Conservation (phyloP, 2,113 vertebrate genomes). For the Pao palembangensis region DNA sequence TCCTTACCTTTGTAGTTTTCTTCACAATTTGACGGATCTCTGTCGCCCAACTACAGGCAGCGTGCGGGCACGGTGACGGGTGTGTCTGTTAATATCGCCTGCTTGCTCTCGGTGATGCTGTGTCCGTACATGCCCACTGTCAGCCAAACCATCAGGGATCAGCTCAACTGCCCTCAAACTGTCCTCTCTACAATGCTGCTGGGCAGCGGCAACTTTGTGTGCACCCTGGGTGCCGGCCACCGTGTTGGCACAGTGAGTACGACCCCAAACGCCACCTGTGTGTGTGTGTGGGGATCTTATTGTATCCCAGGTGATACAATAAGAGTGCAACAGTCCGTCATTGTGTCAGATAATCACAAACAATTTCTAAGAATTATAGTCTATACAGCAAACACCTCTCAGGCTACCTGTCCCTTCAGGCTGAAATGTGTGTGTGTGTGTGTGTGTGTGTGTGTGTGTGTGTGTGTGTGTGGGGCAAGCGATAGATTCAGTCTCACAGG, state of each 20-base stretch:
- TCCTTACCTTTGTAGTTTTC: background rate
- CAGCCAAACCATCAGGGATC: constrained; percentile 82
- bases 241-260: constrained; percentile 82
- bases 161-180: constrained; percentile 75
- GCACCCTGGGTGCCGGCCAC: constrained; percentile 81
- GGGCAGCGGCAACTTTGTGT: constrained; percentile 72
- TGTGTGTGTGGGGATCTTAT: too few species aligned
- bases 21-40: too few species aligned
- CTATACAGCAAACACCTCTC: constrained; percentile 51
- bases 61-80: constrained; percentile 88
- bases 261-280: constrained; percentile 5
- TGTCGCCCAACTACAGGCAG: constrained; percentile 69
- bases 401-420: constrained; percentile 62
- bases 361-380: constrained; percentile 30
- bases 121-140: constrained; percentile 88
- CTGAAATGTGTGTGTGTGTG: constrained; percentile 21
- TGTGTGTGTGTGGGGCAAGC: background rate
- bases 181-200: constrained; percentile 68
- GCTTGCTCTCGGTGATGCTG: constrained; percentile 82
- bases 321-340: constrained; percentile 61
- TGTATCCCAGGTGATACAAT: constrained; percentile 62
- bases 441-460: too few species aligned
- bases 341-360: constrained; percentile 23
- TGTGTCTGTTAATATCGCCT: constrained; percentile 85
- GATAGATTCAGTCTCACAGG: constrained; percentile 5